These are phyloP conservation scores for Ramphastos sulfuratus DNA, from an alignment of 2,113 vertebrate species.

Conservation along the genomic window DNA sequence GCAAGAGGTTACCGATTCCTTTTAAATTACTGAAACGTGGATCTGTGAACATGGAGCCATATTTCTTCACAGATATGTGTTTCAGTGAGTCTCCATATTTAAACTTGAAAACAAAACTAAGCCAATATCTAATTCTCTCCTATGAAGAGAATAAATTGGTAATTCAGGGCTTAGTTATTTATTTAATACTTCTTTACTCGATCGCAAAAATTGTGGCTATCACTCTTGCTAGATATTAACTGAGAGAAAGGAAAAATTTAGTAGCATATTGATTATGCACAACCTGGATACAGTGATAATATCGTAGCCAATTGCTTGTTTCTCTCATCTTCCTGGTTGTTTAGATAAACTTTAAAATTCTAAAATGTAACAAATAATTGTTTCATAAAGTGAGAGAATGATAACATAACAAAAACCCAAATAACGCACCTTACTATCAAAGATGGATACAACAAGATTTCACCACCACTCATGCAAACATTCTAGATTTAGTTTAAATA, in stretches of 20 bases:
- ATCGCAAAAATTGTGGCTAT: background rate
- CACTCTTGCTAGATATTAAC: background rate
- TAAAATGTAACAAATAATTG: constrained; percentile 40
- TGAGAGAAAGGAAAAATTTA: background rate
- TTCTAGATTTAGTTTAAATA: background rate
- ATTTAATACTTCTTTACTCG: background rate
- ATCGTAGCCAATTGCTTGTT: background rate
- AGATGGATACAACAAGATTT: background rate
- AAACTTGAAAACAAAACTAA: constrained; percentile 3
- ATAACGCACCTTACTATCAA: background rate
- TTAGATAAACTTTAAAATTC: background rate
- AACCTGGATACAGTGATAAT: background rate
- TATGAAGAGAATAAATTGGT: background rate
- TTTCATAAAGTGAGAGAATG: background rate
- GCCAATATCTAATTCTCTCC: constrained; percentile 1
- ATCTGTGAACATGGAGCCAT: background rate
- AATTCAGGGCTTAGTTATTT: constrained; percentile 24
- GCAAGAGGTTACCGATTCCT: constrained; percentile 19
- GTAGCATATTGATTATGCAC: background rate
- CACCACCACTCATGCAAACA: background rate
- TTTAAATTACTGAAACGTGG: constrained; percentile 19
- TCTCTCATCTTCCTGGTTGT: background rate
- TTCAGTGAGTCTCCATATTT: background rate
- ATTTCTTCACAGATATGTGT: background rate
- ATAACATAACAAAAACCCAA: background rate